Evolutionary conservation across 1,140 invertebrate genomes (phyloP), one percentile per base, ranked within the genome.

Genomic region (Sesamia nonagrioides): DNA sequence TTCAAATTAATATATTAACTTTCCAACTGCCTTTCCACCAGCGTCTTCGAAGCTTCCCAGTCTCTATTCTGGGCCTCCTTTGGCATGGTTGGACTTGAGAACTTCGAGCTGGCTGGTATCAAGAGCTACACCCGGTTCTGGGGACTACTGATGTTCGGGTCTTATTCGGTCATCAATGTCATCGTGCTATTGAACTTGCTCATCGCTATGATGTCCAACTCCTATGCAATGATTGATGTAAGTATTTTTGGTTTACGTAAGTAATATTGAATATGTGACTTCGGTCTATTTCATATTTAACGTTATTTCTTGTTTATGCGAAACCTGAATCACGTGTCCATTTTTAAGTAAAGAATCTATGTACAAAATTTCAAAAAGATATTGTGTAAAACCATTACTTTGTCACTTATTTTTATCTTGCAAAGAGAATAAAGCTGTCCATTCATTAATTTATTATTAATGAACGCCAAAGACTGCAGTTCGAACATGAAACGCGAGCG

Each of bases 121-220:
- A 98, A 98, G 89, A 97, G 97, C 82, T 98, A 98, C 89, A 98
- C 98, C 0, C 94, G 98, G 48, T 98, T 98, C 89, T 98, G 98
- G 98, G 97, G 97, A 9, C 94, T 98, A 7, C 95, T 98, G 0
- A 97, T 98, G 97, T 98, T 98, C 85, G 98, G 98, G 8, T 97
- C 97, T 0, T 98, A 98, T 88, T 98, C 97, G 27, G 98, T 98
- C 42, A 99, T 99, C 91, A 98, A 98, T 84, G 97, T 99, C 63
- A 98, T 99, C 86, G 98, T 99, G 0, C 94, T 99, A 2, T 96
- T 99, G 61, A 99, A 99, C 92, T 97, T 99, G 95, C 96, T 99
- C 21, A 99, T 99, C 87, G 98, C 98, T 87, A 99, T 99, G 98
- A 99, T 99, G 98, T 98, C 97, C 73, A 99, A 98, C 91, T 99